phyloP scores from a whole-genome alignment of 2,888 invertebrate genomes.

The Beris chalybata region DNA sequence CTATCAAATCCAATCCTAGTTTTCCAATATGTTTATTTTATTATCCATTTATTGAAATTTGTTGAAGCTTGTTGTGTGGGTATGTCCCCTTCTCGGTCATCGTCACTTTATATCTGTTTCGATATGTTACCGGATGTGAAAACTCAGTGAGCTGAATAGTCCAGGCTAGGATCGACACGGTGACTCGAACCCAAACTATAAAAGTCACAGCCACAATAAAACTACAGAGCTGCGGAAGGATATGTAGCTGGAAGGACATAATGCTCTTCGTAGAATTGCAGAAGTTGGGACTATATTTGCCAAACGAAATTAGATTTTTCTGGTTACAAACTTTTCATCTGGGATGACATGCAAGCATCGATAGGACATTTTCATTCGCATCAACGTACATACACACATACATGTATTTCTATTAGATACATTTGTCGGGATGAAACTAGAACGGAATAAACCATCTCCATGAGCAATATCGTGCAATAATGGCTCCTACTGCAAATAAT shows the following conservation, averaged over 20 bases:
- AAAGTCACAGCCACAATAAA: too few relatives aligned
- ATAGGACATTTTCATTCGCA: too few relatives aligned
- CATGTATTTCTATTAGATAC: not conserved
- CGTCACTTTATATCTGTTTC: too few relatives aligned
- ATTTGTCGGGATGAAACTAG: conserved; percentile 9
- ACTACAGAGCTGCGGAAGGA: too few relatives aligned
- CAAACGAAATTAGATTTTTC: conserved; percentile 30
- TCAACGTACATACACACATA: not conserved
- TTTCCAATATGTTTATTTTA: conserved; percentile 33
- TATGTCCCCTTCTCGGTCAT: too few relatives aligned
- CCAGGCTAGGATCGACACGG: too few relatives aligned
- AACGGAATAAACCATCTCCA: not conserved
- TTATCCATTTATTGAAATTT: conserved; percentile 30
- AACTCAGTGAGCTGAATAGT: too few relatives aligned
- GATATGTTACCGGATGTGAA: too few relatives aligned
- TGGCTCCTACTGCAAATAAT: conserved; percentile 3
- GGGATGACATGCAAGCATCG: too few relatives aligned
- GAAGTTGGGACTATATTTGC: conserved; percentile 11
- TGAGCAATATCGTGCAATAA: not conserved
- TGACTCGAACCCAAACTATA: too few relatives aligned
- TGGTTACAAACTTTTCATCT: conserved; percentile 14
- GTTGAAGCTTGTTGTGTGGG: not conserved
- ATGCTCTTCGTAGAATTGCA: too few relatives aligned
- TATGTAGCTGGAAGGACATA: too few relatives aligned
- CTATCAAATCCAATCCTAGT: conserved; percentile 31